Evolutionary conservation across 2,797 vertebrate species (phyloP).

Genomic region (Brachyrhaphis roseni): DNA sequence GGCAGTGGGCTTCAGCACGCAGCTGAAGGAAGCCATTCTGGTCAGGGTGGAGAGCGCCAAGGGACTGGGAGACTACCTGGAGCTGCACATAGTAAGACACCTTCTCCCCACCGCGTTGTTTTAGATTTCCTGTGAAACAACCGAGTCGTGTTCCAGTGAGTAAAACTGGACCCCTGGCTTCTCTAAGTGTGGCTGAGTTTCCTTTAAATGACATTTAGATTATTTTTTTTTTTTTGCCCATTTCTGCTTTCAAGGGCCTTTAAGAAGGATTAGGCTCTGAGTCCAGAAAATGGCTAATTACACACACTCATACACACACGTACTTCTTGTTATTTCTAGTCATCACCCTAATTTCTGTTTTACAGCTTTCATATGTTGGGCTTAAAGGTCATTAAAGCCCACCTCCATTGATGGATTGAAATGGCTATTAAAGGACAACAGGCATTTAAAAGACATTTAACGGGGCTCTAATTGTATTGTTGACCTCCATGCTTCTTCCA

Average conservation of each 20-base stretch:
- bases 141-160: background rate
- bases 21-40: conserved; percentile 91
- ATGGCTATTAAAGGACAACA: conserved; percentile 64
- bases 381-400: conserved; percentile 56
- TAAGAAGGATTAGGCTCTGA: background rate
- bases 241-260: conserved; percentile 7
- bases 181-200: background rate
- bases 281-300: conserved; percentile 29
- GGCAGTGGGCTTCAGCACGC: conserved; percentile 96
- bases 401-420: conserved; percentile 52
- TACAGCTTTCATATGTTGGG: conserved; percentile 47
- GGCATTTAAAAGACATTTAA: conserved; percentile 67
- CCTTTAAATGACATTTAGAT: conserved; percentile 10
- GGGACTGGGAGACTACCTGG: conserved; percentile 92
- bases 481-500: conserved; percentile 55
- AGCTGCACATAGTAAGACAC: conserved; percentile 93
- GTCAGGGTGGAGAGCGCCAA: conserved; percentile 95
- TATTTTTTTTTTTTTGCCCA: background rate
- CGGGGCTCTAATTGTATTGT: conserved; percentile 50
- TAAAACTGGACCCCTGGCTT: background rate
- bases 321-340: conserved; percentile 31
- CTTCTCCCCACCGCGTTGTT: background rate
- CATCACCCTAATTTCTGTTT: conserved; percentile 45
- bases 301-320: background rate
- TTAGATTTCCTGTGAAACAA: background rate